These are phyloP conservation scores for Cacoxenus indagator DNA, from an alignment of 2,888 invertebrate genomes.

Conservation along the genomic window DNA sequence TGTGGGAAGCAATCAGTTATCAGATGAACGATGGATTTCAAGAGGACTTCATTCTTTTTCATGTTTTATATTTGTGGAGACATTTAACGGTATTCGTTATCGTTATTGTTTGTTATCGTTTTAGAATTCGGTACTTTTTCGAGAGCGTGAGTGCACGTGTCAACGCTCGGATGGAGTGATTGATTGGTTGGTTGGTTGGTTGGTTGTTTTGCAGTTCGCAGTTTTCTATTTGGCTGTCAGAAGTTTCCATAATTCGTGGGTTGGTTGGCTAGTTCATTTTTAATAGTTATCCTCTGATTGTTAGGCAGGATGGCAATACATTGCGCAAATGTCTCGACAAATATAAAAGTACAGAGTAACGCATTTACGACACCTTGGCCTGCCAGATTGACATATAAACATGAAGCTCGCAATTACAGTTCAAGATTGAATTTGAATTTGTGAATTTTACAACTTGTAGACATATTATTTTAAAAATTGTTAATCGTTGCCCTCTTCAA, in stretches of 20 bases:
- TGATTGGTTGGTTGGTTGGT: conserved; percentile 13
- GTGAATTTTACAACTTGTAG: neutral
- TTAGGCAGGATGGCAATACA: conserved; percentile 44
- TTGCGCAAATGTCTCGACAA: conserved; percentile 58
- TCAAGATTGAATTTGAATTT: conserved; percentile 23
- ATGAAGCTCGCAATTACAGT: conserved; percentile 31
- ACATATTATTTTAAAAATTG: conserved; percentile 1
- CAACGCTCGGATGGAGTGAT: conserved; percentile 26
- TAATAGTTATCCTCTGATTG: conserved; percentile 50
- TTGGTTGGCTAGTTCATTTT: conserved; percentile 19
- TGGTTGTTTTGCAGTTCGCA: neutral
- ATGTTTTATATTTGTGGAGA: conserved; percentile 59
- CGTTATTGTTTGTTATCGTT: neutral
- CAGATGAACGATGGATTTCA: conserved; percentile 69
- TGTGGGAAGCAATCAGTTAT: conserved; percentile 72
- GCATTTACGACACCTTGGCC: conserved; percentile 46
- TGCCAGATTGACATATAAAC: conserved; percentile 26
- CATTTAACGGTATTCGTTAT: conserved; percentile 33
- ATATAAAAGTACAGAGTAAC: conserved; percentile 67
- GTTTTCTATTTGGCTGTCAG: conserved; percentile 16
- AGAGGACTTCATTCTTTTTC: conserved; percentile 40
- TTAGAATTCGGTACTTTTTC: conserved; percentile 13
- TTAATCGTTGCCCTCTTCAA: conserved; percentile 17
- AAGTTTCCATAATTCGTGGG: conserved; percentile 9
- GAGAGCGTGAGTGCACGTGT: conserved; percentile 14